These are phyloP conservation scores for Anniella stebbinsi DNA, from an alignment of 2,797 vertebrate species.

Conservation along the genomic window DNA sequence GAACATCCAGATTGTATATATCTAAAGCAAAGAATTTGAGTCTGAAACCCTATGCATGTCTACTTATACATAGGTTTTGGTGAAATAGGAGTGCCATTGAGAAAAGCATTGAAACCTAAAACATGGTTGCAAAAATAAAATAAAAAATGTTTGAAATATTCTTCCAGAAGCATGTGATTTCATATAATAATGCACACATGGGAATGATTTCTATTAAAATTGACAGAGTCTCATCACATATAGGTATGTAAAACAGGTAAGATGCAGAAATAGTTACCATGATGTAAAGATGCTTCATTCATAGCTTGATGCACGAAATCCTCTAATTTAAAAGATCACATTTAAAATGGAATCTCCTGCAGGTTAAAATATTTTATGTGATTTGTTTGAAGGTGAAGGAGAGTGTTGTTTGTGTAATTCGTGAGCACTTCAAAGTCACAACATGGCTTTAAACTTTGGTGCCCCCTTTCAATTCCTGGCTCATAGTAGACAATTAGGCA, in stretches of 20 bases:
- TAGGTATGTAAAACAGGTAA: neutral
- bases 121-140: neutral
- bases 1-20: neutral
- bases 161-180: conserved; percentile 11
- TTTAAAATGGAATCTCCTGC: conserved; percentile 17
- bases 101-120: neutral
- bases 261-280: neutral
- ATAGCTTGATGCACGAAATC: conserved; percentile 12
- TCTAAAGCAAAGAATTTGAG: neutral
- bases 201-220: neutral
- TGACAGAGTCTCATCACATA: neutral
- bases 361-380: neutral
- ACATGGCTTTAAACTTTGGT: neutral
- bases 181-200: neutral
- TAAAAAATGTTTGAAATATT: neutral
- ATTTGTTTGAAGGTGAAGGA: conserved; percentile 39
- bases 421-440: conserved; percentile 25
- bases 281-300: neutral
- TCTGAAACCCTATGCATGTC: neutral
- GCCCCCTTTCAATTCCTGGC: neutral
- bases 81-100: neutral
- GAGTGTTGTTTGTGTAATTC: conserved; percentile 16
- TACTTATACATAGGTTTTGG: neutral
- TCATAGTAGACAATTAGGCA: conserved; percentile 11
- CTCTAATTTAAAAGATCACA: neutral